Percentiles rank a stretch among this genome's conserved stretches.
Conservation (phyloP, 2,888 invertebrate species). For the Zonitis immaculata region DNA sequence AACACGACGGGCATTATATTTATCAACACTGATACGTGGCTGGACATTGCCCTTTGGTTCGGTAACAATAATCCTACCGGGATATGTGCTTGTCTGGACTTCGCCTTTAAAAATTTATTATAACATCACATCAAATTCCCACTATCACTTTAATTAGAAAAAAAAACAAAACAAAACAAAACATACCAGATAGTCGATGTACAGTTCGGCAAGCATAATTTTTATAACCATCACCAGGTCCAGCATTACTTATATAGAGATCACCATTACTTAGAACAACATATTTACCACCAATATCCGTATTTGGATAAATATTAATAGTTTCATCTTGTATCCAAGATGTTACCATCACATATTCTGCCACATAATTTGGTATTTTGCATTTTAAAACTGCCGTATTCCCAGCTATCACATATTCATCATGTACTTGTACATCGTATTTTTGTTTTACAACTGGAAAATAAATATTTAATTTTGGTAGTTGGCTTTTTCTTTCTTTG, state of each 20-base stretch:
- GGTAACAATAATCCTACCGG: conserved; percentile 64
- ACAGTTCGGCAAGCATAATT: conserved; percentile 78
- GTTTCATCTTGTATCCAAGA: conserved; percentile 85
- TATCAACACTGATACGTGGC: conserved; percentile 68
- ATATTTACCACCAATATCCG: conserved; percentile 70
- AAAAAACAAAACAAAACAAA: too few species aligned
- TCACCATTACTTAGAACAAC: conserved; percentile 77
- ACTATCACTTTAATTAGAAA: too few species aligned
- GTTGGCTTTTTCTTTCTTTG: too few species aligned
- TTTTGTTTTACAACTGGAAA: conserved; percentile 76
- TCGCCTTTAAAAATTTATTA: conserved; percentile 55
- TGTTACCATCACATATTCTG: conserved; percentile 81
- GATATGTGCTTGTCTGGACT: conserved; percentile 55
- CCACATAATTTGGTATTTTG: conserved; percentile 81
- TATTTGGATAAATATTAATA: conserved; percentile 73
- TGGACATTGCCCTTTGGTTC: conserved; percentile 74
- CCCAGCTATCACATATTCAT: conserved; percentile 87
- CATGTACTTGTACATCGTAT: conserved; percentile 85
- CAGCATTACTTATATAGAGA: conserved; percentile 76
- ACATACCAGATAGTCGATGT: conserved; percentile 67
- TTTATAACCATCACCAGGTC: conserved; percentile 71
- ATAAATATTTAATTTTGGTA: too few species aligned
- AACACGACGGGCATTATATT: conserved; percentile 63
- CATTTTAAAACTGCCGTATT: conserved; percentile 89
- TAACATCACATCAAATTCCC: too few species aligned